phyloP scores from a whole-genome alignment of 1,140 invertebrate genomes.

The Sitobion miscanthi region DNA sequence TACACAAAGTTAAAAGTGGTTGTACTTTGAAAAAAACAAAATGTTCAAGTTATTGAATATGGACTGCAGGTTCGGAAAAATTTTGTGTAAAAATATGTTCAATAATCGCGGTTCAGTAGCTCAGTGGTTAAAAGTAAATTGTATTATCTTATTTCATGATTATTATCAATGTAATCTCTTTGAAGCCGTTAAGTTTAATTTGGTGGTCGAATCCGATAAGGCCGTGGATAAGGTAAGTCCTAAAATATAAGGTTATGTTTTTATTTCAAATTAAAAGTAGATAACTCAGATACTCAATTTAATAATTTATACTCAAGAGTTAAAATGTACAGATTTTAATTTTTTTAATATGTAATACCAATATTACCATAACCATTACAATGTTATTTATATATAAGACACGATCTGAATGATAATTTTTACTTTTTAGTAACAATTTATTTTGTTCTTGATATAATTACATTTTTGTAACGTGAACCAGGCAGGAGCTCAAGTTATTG shows the following conservation, averaged over 20 bases:
- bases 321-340: background rate
- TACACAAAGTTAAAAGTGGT: background rate
- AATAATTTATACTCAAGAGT: background rate
- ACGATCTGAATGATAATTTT: slow-evolving; percentile 1
- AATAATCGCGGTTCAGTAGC: no score
- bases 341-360: background rate
- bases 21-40: background rate
- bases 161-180: background rate
- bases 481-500: background rate
- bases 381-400: background rate
- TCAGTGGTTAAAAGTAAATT: no score
- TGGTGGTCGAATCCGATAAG: background rate
- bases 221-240: background rate
- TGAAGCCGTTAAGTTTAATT: slow-evolving; percentile 12
- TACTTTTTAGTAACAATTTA: background rate
- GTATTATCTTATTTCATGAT: background rate
- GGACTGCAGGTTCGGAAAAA: background rate
- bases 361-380: background rate
- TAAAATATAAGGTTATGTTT: slow-evolving; percentile 31
- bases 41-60: background rate
- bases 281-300: background rate
- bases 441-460: background rate
- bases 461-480: background rate
- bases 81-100: background rate
- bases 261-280: background rate